Conservation (phyloP, 1,140 invertebrate species). For the Lasioglossum baleicum region DNA sequence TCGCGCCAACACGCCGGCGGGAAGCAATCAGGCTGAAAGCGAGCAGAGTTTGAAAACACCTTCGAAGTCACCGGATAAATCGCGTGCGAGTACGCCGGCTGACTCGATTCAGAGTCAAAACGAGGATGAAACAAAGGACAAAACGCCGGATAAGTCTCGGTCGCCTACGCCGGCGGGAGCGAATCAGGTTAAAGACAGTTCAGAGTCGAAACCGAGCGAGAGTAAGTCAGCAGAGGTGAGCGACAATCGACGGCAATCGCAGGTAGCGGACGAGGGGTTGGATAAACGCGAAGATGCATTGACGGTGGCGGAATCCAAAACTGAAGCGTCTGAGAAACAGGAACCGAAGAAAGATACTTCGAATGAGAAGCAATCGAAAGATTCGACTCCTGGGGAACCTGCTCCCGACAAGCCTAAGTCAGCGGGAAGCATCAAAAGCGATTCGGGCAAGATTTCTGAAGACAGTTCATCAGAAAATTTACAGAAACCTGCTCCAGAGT, state of each 20-base stretch:
- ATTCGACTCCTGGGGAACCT: not conserved
- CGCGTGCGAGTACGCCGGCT: not conserved
- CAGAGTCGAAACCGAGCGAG: not conserved
- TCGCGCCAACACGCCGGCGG: not conserved
- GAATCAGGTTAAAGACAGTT: not conserved
- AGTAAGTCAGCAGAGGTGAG: not conserved
- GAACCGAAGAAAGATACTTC: not conserved
- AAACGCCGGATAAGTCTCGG: slow-evolving; percentile 15
- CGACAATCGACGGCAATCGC: not conserved
- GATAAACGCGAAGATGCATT: not conserved
- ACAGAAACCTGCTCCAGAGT: not conserved
- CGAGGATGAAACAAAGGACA: not conserved
- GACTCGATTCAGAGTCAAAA: not conserved
- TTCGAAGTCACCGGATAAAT: slow-evolving; percentile 11
- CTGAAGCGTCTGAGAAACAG: slow-evolving; percentile 1
- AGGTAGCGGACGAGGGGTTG: not conserved
- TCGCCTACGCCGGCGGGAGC: not conserved
- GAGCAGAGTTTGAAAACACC: not conserved
- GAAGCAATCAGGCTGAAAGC: too few species aligned
- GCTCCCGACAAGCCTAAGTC: not conserved
- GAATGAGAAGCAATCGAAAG: too few species aligned
- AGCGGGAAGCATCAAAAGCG: not conserved
- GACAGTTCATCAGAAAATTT: not conserved
- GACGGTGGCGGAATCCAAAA: not conserved
- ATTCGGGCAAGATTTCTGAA: too few species aligned